phyloP scores from a whole-genome alignment of 2,113 vertebrate genomes.

The Rhineura floridana region DNA sequence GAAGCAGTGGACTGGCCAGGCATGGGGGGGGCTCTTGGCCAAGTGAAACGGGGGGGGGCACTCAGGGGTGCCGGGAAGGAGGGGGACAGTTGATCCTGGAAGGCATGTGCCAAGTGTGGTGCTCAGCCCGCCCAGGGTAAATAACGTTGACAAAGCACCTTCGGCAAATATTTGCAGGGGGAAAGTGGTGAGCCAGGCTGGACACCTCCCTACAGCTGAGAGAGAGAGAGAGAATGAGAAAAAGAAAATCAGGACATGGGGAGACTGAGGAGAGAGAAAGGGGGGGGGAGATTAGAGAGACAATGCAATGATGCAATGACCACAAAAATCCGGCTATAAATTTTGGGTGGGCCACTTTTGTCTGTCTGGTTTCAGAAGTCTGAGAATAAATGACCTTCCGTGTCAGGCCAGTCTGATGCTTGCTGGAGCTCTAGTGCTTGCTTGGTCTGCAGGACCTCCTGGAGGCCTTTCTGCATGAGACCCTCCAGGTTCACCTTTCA shows the following conservation, averaged over 20 bases:
- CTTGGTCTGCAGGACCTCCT: neutral
- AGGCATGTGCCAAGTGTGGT: neutral
- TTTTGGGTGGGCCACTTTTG: too few relatives aligned
- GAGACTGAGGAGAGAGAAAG: neutral
- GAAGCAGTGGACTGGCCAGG: neutral
- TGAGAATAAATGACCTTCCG: neutral
- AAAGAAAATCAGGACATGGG: neutral
- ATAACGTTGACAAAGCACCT: neutral
- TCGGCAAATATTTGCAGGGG: constrained; percentile 25
- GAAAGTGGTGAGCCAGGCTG: neutral
- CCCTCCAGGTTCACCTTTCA: neutral
- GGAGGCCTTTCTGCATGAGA: neutral
- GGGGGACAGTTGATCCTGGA: neutral
- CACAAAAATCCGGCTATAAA: neutral
- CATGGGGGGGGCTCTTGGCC: neutral
- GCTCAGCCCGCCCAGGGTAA: neutral
- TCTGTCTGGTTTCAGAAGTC: neutral
- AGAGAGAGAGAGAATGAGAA: neutral
- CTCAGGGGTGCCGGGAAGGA: too few relatives aligned
- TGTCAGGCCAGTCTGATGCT: neutral
- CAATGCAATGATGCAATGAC: neutral
- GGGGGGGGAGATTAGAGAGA: neutral
- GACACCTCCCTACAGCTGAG: neutral
- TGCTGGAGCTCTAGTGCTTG: neutral
- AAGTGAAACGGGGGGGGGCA: neutral